A percentile compares a stretch with the other conserved stretches of the same genome.
Conservation (phyloP, 2,113 vertebrate species). For the Dipodomys merriami region DNA sequence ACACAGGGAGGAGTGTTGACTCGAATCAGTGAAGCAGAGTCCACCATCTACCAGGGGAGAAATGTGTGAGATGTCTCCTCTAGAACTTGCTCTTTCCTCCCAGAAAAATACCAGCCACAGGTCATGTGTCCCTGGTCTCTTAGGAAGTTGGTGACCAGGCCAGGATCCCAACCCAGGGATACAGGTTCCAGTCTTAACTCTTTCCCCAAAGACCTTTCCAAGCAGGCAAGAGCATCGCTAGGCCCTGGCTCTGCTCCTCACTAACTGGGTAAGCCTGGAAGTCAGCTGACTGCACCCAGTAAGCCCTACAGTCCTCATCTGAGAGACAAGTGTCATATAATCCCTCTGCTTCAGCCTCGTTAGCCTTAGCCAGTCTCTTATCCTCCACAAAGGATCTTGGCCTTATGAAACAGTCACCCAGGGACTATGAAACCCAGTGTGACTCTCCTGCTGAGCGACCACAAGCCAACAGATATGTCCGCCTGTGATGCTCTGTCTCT, state of each 20-base stretch:
- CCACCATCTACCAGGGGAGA: not conserved
- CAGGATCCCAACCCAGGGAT: not conserved
- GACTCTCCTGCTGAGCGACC: too few species aligned
- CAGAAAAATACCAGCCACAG: not conserved
- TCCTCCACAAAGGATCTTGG: not conserved
- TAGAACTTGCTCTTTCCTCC: not conserved
- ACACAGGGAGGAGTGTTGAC: not conserved
- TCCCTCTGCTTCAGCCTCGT: not conserved
- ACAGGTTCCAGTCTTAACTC: not conserved
- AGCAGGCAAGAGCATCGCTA: not conserved
- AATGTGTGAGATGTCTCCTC: too few species aligned
- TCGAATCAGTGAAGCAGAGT: not conserved
- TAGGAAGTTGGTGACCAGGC: not conserved
- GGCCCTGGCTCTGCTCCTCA: not conserved
- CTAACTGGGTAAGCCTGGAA: not conserved
- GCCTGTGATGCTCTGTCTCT: not conserved
- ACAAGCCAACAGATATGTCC: not conserved
- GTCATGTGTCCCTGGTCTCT: not conserved
- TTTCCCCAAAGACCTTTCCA: not conserved
- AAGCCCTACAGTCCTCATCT: not conserved
- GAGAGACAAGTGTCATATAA: not conserved
- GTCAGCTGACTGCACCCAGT: not conserved
- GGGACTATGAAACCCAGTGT: not conserved
- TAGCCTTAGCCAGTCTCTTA: not conserved
- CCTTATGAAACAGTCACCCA: too few species aligned